Conservation (phyloP, 2,888 invertebrate species). For the Trimorus sp. region DNA sequence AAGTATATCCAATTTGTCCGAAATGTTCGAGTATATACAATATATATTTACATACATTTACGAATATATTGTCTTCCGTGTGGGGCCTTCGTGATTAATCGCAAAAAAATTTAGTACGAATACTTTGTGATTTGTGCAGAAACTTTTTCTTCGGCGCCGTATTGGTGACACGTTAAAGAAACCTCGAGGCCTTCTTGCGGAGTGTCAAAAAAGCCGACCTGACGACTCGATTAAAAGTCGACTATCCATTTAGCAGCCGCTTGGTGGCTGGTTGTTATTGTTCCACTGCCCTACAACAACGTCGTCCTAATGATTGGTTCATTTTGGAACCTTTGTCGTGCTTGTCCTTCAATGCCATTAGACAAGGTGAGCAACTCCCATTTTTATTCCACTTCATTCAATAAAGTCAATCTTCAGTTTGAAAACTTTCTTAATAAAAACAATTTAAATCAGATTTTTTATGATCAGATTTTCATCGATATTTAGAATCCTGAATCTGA, state of each 20-base stretch:
- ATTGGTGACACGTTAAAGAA: constrained; percentile 36
- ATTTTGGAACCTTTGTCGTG: constrained; percentile 98
- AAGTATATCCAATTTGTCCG: no score
- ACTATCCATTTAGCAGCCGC: constrained; percentile 71
- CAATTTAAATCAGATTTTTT: no score
- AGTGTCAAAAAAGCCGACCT: constrained; percentile 39
- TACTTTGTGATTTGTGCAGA: constrained; percentile 30
- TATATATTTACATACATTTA: no score
- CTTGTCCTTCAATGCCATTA: constrained; percentile 98
- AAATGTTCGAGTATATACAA: no score
- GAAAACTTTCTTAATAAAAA: no score
- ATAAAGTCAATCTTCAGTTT: no score
- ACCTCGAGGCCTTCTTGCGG: constrained; percentile 46
- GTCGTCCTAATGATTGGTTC: constrained; percentile 93
- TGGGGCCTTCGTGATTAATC: not conserved
- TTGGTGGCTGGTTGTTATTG: constrained; percentile 75
- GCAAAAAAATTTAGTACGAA: not conserved
- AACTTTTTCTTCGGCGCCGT: constrained; percentile 14
- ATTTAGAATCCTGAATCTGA: no score
- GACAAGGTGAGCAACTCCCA: constrained; percentile 90
- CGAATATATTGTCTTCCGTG: no score
- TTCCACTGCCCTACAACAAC: constrained; percentile 79
- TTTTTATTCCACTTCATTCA: constrained; percentile 2
- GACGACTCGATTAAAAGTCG: constrained; percentile 64
- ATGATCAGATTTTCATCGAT: no score